Evolutionary conservation across 1,140 invertebrate species (phyloP).

Genomic region (Melipona quadrifasciata): DNA sequence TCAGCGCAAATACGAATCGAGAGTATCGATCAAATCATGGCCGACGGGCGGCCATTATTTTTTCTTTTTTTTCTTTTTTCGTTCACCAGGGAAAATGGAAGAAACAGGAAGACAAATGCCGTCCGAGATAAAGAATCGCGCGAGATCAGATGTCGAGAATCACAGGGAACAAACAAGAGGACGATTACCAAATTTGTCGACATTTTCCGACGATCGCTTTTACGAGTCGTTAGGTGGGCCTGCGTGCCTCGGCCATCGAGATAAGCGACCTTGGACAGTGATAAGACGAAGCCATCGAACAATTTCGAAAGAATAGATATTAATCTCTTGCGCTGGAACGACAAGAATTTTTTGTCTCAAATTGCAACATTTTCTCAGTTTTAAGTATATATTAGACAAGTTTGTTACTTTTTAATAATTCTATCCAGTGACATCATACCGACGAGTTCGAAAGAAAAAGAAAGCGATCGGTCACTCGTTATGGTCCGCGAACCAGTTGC

Average conservation of each 20-base stretch:
- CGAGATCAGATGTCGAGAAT: not conserved
- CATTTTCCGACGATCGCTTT: conserved; percentile 22
- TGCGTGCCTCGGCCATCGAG: conserved; percentile 5
- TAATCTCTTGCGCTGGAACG: too few relatives aligned
- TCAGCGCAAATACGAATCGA: not conserved
- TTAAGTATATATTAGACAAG: too few relatives aligned
- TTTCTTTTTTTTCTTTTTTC: too few relatives aligned
- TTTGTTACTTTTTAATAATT: too few relatives aligned
- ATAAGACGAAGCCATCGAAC: conserved; percentile 14
- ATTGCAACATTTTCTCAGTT: too few relatives aligned
- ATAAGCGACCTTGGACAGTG: not conserved
- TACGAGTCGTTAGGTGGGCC: conserved; percentile 22
- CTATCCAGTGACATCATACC: too few relatives aligned
- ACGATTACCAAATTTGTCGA: not conserved
- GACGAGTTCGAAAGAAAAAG: too few relatives aligned
- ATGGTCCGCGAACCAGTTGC: too few relatives aligned
- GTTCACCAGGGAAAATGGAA: not conserved
- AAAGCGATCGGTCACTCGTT: too few relatives aligned
- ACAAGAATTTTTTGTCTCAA: too few relatives aligned
- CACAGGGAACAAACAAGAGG: not conserved
- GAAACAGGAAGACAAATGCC: too few relatives aligned
- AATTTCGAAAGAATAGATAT: not conserved
- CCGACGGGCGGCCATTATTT: too few relatives aligned
- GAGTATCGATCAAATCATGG: not conserved
- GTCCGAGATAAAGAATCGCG: not conserved